A percentile compares a stretch with the other conserved stretches of the same genome.
These are phyloP conservation scores for Otus sunia DNA, from an alignment of 2,113 vertebrate species.

Conservation along the genomic window DNA sequence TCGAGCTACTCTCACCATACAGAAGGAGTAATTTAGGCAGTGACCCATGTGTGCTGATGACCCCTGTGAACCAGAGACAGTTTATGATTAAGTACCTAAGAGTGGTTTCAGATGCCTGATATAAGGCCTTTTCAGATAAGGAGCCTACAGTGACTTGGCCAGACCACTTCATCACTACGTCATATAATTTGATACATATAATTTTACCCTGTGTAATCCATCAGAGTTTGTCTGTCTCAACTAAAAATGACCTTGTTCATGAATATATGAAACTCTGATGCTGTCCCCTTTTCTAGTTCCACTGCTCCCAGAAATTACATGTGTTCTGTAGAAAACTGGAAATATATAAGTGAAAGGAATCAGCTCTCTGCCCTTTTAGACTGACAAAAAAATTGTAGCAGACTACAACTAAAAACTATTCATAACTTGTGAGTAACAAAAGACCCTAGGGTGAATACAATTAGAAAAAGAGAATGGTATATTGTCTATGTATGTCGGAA, in stretches of 20 bases:
- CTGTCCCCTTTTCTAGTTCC: conserved; percentile 9
- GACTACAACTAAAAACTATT: background rate
- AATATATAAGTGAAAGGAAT: background rate
- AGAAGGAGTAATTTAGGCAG: background rate
- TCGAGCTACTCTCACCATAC: background rate
- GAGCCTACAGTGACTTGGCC: background rate
- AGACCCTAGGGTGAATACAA: background rate
- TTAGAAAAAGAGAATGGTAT: background rate
- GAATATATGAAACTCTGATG: conserved; percentile 41
- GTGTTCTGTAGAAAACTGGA: background rate
- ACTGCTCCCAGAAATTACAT: conserved; percentile 20
- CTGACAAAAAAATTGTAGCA: background rate
- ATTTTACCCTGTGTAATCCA: conserved; percentile 3
- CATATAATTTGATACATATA: background rate
- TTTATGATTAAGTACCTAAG: background rate
- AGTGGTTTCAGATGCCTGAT: background rate
- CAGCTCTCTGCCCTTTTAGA: background rate
- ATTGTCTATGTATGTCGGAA: background rate
- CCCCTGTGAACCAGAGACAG: background rate
- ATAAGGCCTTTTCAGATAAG: background rate
- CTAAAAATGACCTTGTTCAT: background rate
- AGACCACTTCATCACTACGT: background rate
- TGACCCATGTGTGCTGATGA: background rate
- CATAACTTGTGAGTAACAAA: background rate
- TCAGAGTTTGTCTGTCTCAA: background rate